Conservation (phyloP, 2,888 invertebrate genomes). For the Stenodema calcarata region DNA sequence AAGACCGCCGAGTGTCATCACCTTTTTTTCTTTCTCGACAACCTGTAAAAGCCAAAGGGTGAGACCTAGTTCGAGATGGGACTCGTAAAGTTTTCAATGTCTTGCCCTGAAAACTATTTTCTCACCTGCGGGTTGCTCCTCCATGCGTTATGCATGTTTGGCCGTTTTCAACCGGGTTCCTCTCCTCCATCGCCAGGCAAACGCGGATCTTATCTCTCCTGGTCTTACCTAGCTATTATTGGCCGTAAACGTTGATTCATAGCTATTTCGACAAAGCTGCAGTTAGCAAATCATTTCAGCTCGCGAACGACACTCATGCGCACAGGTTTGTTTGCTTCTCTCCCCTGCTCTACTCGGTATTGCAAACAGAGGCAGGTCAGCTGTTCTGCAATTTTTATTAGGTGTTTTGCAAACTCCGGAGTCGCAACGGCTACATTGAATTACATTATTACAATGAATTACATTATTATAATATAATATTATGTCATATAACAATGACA, state of each 20-base stretch:
- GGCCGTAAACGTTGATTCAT: conserved; percentile 28
- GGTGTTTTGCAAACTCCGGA: too few relatives aligned
- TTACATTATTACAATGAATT: too few relatives aligned
- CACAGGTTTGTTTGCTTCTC: not conserved
- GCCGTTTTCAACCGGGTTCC: not conserved
- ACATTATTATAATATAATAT: too few relatives aligned
- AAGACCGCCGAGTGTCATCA: conserved; percentile 22
- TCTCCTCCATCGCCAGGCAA: not conserved
- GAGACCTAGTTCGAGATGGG: not conserved
- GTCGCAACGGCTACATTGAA: too few relatives aligned
- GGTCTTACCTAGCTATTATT: conserved; percentile 10
- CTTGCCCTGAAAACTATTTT: conserved; percentile 32
- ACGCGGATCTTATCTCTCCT: not conserved
- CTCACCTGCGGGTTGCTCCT: not conserved
- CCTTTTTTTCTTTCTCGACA: conserved; percentile 10
- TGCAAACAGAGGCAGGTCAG: too few relatives aligned
- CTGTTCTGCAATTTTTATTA: too few relatives aligned
- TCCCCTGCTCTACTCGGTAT: not conserved
- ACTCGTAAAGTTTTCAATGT: conserved; percentile 29
- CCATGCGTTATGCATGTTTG: conserved; percentile 32
- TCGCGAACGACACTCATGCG: not conserved
- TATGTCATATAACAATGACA: too few relatives aligned
- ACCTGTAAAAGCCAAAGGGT: not conserved
- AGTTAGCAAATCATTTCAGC: conserved; percentile 6
- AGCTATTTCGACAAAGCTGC: not conserved